Evolutionary conservation across 2,797 vertebrate genomes (phyloP).

Genomic region (Natrix natrix): DNA sequence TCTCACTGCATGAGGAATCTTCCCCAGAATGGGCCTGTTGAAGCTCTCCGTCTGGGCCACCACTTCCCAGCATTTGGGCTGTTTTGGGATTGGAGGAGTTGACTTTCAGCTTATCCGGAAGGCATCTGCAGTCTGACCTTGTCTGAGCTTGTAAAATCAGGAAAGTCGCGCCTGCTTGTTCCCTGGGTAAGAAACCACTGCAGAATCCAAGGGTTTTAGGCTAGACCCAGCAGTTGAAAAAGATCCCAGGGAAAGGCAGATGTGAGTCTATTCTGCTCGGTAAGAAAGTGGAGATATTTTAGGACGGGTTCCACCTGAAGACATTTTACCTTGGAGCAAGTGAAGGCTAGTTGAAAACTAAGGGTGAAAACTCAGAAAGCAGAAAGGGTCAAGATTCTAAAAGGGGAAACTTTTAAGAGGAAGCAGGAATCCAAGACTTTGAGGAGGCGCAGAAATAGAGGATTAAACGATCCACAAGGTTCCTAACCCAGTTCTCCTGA

Average conservation of each 20-base stretch:
- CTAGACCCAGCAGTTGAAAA: neutral
- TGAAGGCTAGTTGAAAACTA: neutral
- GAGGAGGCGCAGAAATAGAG: neutral
- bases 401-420: neutral
- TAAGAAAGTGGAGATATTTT: neutral
- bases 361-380: neutral
- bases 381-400: neutral
- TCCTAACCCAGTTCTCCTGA: neutral
- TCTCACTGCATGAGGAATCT: neutral
- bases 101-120: neutral
- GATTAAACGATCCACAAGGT: neutral
- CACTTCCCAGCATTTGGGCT: neutral
- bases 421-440: neutral
- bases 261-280: neutral
- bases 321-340: neutral
- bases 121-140: neutral
- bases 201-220: neutral
- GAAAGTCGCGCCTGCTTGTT: neutral
- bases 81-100: neutral
- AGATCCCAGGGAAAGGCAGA: neutral
- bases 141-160: neutral
- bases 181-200: neutral
- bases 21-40: neutral
- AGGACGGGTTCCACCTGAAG: neutral
- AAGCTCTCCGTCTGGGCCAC: neutral